phyloP scores from a whole-genome alignment of 2,113 vertebrate species.

The Pterocles burchelli region DNA sequence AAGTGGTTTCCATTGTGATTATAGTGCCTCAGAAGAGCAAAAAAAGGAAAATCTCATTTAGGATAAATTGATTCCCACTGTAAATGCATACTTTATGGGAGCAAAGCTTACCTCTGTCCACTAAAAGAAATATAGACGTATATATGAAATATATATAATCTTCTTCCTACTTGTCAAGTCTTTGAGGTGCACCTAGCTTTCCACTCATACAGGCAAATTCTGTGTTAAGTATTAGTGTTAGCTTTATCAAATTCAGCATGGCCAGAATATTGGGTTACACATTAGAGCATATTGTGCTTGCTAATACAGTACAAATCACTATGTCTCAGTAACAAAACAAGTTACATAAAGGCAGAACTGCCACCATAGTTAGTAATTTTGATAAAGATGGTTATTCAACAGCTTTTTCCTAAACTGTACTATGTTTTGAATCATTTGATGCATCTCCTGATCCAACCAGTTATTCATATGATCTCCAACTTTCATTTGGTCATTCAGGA shows the following conservation, averaged over 20 bases:
- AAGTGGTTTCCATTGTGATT: not conserved
- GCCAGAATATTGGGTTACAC: not conserved
- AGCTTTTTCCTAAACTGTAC: not conserved
- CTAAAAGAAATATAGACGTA: not conserved
- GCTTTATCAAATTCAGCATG: not conserved
- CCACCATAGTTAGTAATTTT: not conserved
- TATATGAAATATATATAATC: not conserved
- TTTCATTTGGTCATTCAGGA: not conserved
- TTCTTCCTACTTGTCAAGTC: not conserved
- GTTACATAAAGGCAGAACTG: not conserved
- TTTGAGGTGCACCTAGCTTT: not conserved
- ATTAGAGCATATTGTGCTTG: not conserved
- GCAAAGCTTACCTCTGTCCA: not conserved
- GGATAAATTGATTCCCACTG: not conserved
- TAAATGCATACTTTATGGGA: not conserved
- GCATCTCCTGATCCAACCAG: not conserved
- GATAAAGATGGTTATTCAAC: not conserved
- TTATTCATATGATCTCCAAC: not conserved
- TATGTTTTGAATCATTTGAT: not conserved
- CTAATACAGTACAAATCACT: not conserved
- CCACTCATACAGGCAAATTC: not conserved
- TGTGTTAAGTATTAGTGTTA: not conserved
- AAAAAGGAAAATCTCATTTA: not conserved
- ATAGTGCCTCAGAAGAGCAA: not conserved
- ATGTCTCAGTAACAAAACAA: not conserved